Evolutionary conservation across 2,113 vertebrate species (phyloP), one percentile per base, ranked within the genome.

Genomic region (Cinclus mexicanus): DNA sequence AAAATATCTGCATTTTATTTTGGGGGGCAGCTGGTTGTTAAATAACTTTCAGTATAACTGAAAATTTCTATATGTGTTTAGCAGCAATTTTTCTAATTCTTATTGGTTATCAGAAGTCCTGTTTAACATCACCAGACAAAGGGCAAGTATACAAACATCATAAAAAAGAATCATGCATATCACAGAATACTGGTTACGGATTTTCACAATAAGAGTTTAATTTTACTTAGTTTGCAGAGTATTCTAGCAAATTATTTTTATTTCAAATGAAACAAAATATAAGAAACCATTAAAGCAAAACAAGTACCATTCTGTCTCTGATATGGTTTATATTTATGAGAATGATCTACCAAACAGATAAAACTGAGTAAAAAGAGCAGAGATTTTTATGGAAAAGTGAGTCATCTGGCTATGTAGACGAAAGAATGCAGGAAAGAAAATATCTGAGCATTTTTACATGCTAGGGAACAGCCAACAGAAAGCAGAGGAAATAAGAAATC

Each of bases 191-290:
- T 41, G 35, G 55, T 78, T 89, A 75, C 20, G 6, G 53, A 86
- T 89, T 90, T 93, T 90, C 61, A 94, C 81, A 93, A 69, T 37
- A 24, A 74, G 13, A 83, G 46, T 53, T 96, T 93, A 70, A 59
- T 67, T 88, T 92, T 81, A 81, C 35, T 69, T 80, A 42, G 44
- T 60, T 86, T 61, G 37, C 25, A 79, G 22, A 81, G 26, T 70
- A 75, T 74, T 65, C 26, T 29, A 63, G 44, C 14, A 72, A 81
- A 75, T 94, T 86, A 83, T 76, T 94, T 93, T 90, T 69, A 39
- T 79, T 49, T 57, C 42, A 81, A 92, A 89, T 77, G 41, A 57
- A 94, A 87, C 13, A 74, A 89, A 91, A 77, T 37, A 59, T 19
- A 87, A 87, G 12, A 55, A 95, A 69, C 31, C 24, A 70, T 5